Percentiles rank a stretch among this genome's conserved stretches.
phyloP scores from a whole-genome alignment of 2,888 invertebrate genomes.

The Tinea pellionella region DNA sequence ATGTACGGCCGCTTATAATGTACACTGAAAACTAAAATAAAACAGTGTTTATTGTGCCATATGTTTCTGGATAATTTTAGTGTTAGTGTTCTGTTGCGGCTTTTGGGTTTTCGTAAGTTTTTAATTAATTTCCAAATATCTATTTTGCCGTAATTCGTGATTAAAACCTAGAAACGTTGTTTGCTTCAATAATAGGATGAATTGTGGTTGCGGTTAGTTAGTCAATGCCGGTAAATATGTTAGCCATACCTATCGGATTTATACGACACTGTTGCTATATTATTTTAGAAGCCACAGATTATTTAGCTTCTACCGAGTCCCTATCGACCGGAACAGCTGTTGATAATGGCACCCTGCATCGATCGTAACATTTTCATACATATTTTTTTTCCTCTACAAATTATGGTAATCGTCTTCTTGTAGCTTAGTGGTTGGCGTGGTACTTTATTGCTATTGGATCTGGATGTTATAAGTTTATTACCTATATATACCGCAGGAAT shows the following conservation, averaged over 20 bases:
- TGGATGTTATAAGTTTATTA: no score
- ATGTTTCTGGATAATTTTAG: not conserved
- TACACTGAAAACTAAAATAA: not conserved
- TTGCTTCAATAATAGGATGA: not conserved
- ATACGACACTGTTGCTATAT: not conserved
- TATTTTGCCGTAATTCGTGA: no score
- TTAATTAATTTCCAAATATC: no score
- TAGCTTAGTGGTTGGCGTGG: no score
- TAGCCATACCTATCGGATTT: not conserved
- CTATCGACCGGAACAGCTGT: constrained; percentile 12
- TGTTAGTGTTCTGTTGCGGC: not conserved
- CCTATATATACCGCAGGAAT: no score
- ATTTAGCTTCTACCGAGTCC: not conserved
- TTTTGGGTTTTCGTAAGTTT: no score
- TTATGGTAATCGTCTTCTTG: not conserved
- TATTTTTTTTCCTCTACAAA: not conserved
- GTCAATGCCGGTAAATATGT: not conserved
- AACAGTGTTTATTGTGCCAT: constrained; percentile 3
- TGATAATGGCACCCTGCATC: not conserved
- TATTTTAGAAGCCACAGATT: not conserved
- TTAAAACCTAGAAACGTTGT: not conserved
- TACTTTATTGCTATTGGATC: no score
- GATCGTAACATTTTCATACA: not conserved
- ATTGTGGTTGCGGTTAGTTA: not conserved
- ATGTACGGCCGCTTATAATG: constrained; percentile 23